A percentile compares a stretch with the other conserved stretches of the same genome.
Conservation (phyloP, 2,797 vertebrate genomes). For the Rhinoraja longicauda region DNA sequence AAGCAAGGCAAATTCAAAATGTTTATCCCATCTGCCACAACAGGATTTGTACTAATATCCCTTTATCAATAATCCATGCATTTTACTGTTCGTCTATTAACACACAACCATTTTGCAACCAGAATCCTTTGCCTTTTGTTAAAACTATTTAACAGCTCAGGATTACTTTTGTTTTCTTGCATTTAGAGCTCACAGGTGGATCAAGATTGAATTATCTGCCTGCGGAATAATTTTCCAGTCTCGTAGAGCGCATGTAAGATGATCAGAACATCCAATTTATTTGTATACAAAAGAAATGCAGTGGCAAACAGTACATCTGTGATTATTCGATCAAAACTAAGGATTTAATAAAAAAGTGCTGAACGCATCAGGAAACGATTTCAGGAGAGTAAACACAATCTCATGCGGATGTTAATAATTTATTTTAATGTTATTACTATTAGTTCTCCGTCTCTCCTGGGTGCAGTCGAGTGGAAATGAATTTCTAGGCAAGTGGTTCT, state of each 20-base stretch:
- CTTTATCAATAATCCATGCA: no score
- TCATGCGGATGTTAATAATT: neutral
- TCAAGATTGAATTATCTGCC: neutral
- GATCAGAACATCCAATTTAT: neutral
- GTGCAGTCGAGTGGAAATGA: no score
- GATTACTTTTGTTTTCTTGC: neutral
- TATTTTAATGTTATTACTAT: neutral
- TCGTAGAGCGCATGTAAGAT: neutral
- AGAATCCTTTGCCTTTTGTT: neutral
- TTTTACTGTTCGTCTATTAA: no score
- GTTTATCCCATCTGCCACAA: no score
- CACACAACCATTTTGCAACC: no score
- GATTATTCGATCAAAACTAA: neutral
- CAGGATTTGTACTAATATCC: no score
- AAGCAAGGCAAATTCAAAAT: no score
- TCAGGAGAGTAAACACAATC: neutral
- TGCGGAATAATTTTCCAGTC: neutral
- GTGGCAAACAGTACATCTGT: neutral
- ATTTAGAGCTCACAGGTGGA: neutral
- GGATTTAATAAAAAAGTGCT: neutral
- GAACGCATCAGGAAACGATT: neutral
- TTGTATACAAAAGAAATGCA: neutral
- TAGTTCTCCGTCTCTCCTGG: neutral
- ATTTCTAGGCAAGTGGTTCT: no score
- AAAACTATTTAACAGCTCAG: neutral